A percentile compares a stretch with the other conserved stretches of the same genome.
phyloP scores from a whole-genome alignment of 2,888 invertebrate genomes.

The Peribatodes rhomboidaria region DNA sequence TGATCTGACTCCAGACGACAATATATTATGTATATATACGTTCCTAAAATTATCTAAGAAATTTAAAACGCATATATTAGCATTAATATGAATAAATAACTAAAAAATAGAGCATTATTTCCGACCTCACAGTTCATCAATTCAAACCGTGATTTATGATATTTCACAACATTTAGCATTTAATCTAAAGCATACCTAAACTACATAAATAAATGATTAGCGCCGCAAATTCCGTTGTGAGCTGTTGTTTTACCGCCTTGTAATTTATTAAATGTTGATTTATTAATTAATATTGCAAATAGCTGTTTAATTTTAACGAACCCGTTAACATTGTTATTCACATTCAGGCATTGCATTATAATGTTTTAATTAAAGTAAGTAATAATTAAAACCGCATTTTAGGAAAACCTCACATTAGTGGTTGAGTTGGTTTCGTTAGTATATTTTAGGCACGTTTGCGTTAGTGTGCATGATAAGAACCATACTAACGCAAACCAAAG shows the following conservation, averaged over 20 bases:
- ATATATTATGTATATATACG: no score
- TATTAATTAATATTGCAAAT: constrained; percentile 7
- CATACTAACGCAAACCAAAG: no score
- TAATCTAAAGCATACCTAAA: constrained; percentile 1
- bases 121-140: not conserved
- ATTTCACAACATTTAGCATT: constrained; percentile 1
- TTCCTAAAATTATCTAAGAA: no score
- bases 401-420: no score
- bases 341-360: not conserved
- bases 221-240: not conserved
- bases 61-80: no score
- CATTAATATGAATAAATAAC: no score
- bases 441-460: not conserved
- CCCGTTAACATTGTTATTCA: not conserved
- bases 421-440: not conserved
- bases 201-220: not conserved
- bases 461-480: no score
- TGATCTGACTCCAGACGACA: no score
- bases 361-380: not conserved
- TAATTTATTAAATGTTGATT: not conserved
- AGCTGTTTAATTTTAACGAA: not conserved
- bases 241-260: constrained; percentile 2
- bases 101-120: not conserved
- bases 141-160: constrained; percentile 1
- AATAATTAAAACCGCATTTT: not conserved